Evolutionary conservation across 2,888 invertebrate species (phyloP), one percentile per base, ranked within the genome.

Genomic region (Andricus quercusramuli): DNA sequence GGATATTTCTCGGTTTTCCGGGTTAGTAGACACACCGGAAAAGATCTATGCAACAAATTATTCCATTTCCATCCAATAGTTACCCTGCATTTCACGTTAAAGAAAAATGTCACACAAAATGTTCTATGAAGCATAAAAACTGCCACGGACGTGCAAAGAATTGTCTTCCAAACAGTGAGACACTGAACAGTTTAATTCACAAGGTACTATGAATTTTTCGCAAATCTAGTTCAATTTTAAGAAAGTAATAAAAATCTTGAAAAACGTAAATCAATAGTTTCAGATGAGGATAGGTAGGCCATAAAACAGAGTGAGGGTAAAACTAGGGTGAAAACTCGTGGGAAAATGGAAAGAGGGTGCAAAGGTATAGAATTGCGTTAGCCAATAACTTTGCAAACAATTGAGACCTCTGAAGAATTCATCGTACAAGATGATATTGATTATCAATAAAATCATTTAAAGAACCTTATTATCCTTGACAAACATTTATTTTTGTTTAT

Each of bases 251-350:
- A 32, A 32, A 56, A 32, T 56, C 74, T 56, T n/a, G 20, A 13
- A 20, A 37, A 70, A 74, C 32, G 56, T 67, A 74, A 32, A 11
- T 56, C 56, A 74, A 56, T 74, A 56, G n/a, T 74, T 20, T 15
- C 32, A 56, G 74, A 56, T 74, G 22, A 74, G n/a, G n/a, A 74
- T 56, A 74, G 56, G 74, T 74, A n/a, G 29, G n/a, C 32, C 51
- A 56, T 74, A 74, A 74, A 62, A 32, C 32, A 32, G 11, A 56
- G 51, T 15, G 51, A 56, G 51, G 37, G 62, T 25, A 25, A 25
- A 62, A 25, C 6, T 25, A 62, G 74, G 29, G 56, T 74, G 15
- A 56, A 74, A 74, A 74, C 20, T 51, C n/a, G n/a, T 20, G 32
- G 51, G n/a, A 32, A 32, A 66, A 66, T 11, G 51, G n/a, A 51